These are phyloP conservation scores for Vidua macroura DNA, from an alignment of 2,113 vertebrate species.

Conservation along the genomic window DNA sequence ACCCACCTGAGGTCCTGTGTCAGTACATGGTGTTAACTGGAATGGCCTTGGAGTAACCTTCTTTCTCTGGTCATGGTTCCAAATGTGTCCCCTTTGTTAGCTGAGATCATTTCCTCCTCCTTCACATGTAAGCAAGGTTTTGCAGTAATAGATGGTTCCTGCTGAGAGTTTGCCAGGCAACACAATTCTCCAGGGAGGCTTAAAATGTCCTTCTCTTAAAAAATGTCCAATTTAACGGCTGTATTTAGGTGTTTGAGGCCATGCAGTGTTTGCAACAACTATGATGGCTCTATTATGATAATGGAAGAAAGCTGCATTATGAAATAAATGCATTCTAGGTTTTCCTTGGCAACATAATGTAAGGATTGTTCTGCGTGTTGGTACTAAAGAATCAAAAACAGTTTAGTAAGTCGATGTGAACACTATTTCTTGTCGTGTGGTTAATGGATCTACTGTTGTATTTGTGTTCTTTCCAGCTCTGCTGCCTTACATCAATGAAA, in stretches of 20 bases:
- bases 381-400: conserved; percentile 74
- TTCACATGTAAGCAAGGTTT: neutral
- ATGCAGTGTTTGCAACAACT: conserved; percentile 54
- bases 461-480: conserved; percentile 67
- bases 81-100: neutral
- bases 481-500: conserved; percentile 69
- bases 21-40: neutral
- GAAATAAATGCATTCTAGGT: conserved; percentile 71
- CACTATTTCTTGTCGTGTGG: conserved; percentile 67
- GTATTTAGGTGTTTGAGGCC: conserved; percentile 64
- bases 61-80: neutral
- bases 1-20: neutral
- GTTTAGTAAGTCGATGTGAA: conserved; percentile 70
- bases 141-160: neutral
- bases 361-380: conserved; percentile 63
- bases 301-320: conserved; percentile 64
- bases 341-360: conserved; percentile 71
- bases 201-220: conserved; percentile 52
- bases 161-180: neutral
- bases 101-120: neutral
- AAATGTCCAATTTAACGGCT: conserved; percentile 44
- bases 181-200: conserved; percentile 24
- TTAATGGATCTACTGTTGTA: conserved; percentile 73
- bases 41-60: neutral
- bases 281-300: conserved; percentile 74